Evolutionary conservation across 2,113 vertebrate species (phyloP), one percentile per base, ranked within the genome.

Genomic region (Ellobius talpinus): DNA sequence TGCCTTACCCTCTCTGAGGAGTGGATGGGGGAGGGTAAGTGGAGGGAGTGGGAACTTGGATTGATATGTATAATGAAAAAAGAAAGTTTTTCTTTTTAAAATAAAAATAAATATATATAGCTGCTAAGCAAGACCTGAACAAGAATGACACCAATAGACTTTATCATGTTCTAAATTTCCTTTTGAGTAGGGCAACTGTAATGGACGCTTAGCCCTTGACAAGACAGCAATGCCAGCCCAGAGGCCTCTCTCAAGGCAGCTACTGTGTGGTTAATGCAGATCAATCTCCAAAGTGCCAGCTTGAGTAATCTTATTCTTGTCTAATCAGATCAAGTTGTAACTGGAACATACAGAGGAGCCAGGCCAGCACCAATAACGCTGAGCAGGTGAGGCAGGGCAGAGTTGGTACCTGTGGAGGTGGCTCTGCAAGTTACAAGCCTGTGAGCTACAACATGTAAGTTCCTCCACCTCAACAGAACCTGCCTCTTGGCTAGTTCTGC

Each of bases 401-500:
- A 33, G 52, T 13, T 55, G 1, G 42, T 21, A 7, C 55, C 77
- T 89, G 39, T 1, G 23, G 23, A 81, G 26, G 33, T 26, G 76
- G 74, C 77, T 50, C 87, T 87, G 78, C 87, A 70, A 91, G 61
- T 50, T 68, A 81, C 61, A 86, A 50, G 50, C 82, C 29, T 29
- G 21, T 1, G 47, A 52, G 33, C 24, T 5, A 70, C 78, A 91
- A 88, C 17, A 19, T 31, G 1, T 3, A 95, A 82, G 55, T 3
- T 81, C 72, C 81, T 94, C 91, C 88, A 96, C 81, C 86, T 66
- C 17, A 68, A 61, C 24, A 87, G 72, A 77, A 77, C 0, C 65
- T 90, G 58, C 52, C 85, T 90, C 93, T 90, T 3, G 42, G 1
- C 33, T 78, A 36, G n/a, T n/a, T n/a, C n/a, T n/a, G n/a, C n/a